Conservation (phyloP, 2,113 vertebrate species). For the Malaclemys terrapin region DNA sequence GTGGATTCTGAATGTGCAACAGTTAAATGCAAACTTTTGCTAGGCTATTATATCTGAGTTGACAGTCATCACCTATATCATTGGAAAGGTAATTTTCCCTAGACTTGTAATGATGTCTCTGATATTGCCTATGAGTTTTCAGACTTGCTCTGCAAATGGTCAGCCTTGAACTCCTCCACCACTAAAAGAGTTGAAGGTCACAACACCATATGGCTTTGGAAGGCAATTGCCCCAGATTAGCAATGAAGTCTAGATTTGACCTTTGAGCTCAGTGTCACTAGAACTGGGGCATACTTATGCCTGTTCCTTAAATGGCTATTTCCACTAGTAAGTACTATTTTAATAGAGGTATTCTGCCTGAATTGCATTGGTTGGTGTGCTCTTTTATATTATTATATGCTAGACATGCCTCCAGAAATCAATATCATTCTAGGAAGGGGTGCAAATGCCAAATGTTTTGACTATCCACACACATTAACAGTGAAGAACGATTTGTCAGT, state of each 20-base stretch:
- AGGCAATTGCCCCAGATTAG: background rate
- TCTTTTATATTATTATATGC: background rate
- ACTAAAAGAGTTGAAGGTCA: background rate
- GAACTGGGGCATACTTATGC: background rate
- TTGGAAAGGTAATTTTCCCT: background rate
- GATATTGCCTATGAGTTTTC: background rate
- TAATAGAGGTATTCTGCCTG: background rate
- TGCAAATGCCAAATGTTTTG: conserved; percentile 59
- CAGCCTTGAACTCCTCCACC: background rate
- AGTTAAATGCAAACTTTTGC: background rate
- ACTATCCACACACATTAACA: conserved; percentile 41
- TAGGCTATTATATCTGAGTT: background rate
- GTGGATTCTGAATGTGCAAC: background rate
- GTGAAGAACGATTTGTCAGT: conserved; percentile 64
- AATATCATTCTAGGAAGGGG: conserved; percentile 30
- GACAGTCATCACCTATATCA: background rate
- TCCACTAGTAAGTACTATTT: background rate
- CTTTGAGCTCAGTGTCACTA: background rate
- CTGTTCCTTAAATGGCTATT: background rate
- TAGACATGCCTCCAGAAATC: background rate
- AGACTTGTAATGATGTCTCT: background rate
- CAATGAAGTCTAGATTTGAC: background rate
- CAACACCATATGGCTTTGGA: background rate
- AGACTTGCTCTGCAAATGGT: background rate
- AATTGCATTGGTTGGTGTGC: background rate